These are phyloP conservation scores for Colostygia pectinataria DNA, from an alignment of 2,888 invertebrate genomes.

Conservation along the genomic window DNA sequence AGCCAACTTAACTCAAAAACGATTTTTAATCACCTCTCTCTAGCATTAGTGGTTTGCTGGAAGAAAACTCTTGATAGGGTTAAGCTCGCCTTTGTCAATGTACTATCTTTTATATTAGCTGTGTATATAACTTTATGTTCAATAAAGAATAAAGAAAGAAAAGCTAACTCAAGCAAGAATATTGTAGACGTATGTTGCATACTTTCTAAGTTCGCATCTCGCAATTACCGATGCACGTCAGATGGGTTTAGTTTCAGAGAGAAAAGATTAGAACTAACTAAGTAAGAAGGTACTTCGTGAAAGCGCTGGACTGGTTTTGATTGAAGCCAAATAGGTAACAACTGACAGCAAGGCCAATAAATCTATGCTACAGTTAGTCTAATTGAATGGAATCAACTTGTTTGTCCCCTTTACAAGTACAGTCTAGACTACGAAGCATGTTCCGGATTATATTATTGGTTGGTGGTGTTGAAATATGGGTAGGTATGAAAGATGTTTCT, in stretches of 20 bases:
- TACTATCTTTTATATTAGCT: too few species aligned
- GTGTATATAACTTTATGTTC: neutral
- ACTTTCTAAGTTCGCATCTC: conserved; percentile 45
- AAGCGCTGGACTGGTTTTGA: conserved; percentile 40
- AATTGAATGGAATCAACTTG: neutral
- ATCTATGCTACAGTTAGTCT: conserved; percentile 1
- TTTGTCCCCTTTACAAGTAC: neutral
- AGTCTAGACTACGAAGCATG: conserved; percentile 13
- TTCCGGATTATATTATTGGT: conserved; percentile 28
- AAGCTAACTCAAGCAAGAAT: conserved; percentile 23
- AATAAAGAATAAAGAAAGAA: conserved; percentile 1
- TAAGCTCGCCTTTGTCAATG: too few species aligned
- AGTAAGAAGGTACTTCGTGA: conserved; percentile 31
- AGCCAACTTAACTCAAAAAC: too few species aligned
- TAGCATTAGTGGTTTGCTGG: too few species aligned
- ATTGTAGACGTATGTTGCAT: conserved; percentile 13
- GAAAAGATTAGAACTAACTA: conserved; percentile 30
- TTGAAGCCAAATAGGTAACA: neutral
- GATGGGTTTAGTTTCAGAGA: conserved; percentile 41
- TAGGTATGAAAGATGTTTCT: too few species aligned
- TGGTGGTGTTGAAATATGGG: neutral
- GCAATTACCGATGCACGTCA: conserved; percentile 20
- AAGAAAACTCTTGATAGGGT: too few species aligned
- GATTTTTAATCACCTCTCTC: too few species aligned
- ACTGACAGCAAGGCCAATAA: conserved; percentile 9